These are phyloP conservation scores for Agonopterix arenella DNA, from an alignment of 2,888 invertebrate species.

Conservation along the genomic window DNA sequence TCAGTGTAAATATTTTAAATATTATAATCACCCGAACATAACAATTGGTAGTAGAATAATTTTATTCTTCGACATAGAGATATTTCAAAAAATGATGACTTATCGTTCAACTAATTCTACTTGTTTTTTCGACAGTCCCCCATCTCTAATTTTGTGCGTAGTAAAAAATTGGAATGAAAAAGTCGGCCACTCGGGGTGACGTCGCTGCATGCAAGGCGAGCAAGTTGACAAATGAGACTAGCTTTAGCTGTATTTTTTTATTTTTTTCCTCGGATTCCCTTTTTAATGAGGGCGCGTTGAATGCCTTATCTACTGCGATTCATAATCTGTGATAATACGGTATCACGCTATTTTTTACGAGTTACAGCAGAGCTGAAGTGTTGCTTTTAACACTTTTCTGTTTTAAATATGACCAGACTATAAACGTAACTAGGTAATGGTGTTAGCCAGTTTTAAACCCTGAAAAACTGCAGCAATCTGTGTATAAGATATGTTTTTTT, in stretches of 20 bases:
- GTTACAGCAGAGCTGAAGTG: slow-evolving; percentile 18
- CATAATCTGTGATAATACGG: slow-evolving; percentile 44
- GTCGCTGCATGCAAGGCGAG: slow-evolving; percentile 45
- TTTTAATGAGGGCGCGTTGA: slow-evolving; percentile 56
- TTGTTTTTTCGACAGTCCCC: no score
- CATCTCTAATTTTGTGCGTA: slow-evolving; percentile 16
- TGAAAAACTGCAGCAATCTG: no score
- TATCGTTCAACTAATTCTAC: no score
- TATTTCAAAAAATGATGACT: no score
- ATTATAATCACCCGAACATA: no score
- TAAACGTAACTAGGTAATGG: background rate
- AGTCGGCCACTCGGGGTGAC: slow-evolving; percentile 47
- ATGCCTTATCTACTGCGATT: slow-evolving; percentile 53
- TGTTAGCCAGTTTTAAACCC: background rate
- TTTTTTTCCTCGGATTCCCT: slow-evolving; percentile 27
- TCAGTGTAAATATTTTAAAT: no score
- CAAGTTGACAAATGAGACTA: slow-evolving; percentile 63
- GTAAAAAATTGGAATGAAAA: slow-evolving; percentile 44
- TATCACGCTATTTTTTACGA: slow-evolving; percentile 33
- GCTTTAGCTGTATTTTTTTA: slow-evolving; percentile 40
- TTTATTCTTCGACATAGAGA: no score
- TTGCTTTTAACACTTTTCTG: slow-evolving; percentile 27
- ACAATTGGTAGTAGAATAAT: no score
- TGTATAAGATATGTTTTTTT: no score
- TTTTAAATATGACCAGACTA: slow-evolving; percentile 7